Evolutionary conservation across 1,140 invertebrate species (phyloP).

Genomic region (Drosophila miranda): DNA sequence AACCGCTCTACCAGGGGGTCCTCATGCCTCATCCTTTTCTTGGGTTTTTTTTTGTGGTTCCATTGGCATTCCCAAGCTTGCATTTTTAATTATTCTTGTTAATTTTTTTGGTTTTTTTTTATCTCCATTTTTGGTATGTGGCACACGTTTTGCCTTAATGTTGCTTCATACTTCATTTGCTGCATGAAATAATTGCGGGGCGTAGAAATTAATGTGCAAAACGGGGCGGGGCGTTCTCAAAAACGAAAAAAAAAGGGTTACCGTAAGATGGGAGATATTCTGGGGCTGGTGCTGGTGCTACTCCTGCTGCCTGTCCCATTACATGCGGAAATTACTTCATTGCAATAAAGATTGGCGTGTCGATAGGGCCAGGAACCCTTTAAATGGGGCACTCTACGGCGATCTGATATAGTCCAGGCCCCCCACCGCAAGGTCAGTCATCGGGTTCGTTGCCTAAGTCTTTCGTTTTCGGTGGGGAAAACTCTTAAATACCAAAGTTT

Average conservation of each 20-base stretch:
- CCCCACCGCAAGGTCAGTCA: constrained; percentile 49
- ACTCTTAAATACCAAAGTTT: constrained; percentile 66
- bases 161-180: constrained; percentile 70
- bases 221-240: constrained; percentile 9
- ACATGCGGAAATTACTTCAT: constrained; percentile 73
- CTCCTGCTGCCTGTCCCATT: constrained; percentile 14
- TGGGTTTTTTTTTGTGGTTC: too few species aligned
- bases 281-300: constrained; percentile 2
- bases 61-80: constrained; percentile 18
- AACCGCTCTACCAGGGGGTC: too few species aligned
- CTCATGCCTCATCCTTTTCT: neutral
- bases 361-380: constrained; percentile 37
- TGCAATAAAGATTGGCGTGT: constrained; percentile 40
- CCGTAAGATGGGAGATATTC: constrained; percentile 47
- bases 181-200: constrained; percentile 70
- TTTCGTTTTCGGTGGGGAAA: constrained; percentile 39
- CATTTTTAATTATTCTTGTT: constrained; percentile 66
- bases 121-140: constrained; percentile 60
- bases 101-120: constrained; percentile 27
- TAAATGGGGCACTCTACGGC: neutral
- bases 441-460: constrained; percentile 57
- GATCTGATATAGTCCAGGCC: constrained; percentile 6
- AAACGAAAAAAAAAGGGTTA: constrained; percentile 31
- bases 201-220: constrained; percentile 65
- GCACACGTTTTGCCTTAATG: constrained; percentile 73